Conservation (phyloP, 1,140 invertebrate species). For the Scaptomyza montana region DNA sequence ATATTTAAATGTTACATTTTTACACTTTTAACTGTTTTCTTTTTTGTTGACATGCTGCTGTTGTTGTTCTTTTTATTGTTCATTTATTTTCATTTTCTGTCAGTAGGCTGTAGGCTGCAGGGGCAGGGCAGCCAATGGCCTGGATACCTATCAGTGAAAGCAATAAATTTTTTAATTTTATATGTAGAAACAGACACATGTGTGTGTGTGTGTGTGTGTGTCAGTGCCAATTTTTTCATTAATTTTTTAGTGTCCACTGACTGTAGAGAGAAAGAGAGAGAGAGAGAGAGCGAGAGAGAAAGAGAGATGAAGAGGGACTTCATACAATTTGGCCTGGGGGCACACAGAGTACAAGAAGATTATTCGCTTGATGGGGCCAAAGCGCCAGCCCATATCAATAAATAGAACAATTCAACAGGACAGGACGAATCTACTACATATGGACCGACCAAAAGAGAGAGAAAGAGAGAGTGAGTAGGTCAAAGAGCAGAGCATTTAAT, state of each 20-base stretch:
- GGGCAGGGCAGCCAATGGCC: conserved; percentile 42
- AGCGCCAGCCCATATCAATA: conserved; percentile 37
- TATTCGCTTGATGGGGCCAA: conserved; percentile 24
- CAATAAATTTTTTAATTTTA: conserved; percentile 81
- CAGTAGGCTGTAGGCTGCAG: conserved; percentile 24
- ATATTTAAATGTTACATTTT: conserved; percentile 63
- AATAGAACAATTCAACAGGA: conserved; percentile 9
- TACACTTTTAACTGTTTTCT: conserved; percentile 19
- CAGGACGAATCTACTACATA: not conserved
- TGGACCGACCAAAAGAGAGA: not conserved
- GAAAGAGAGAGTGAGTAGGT: no score
- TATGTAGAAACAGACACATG: conserved; percentile 36
- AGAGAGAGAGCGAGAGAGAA: no score
- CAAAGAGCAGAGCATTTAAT: conserved; percentile 40
- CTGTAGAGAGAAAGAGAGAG: conserved; percentile 5
- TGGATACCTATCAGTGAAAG: conserved; percentile 70
- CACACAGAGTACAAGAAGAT: conserved; percentile 17
- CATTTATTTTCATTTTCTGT: conserved; percentile 59
- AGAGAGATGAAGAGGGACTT: not conserved
- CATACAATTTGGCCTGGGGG: not conserved
- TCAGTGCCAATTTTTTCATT: conserved; percentile 69
- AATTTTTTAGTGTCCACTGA: conserved; percentile 72
- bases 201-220: conserved; percentile 24
- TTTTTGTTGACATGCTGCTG: conserved; percentile 11
- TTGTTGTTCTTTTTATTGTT: conserved; percentile 25